Conservation (phyloP, 2,113 vertebrate species). For the Leptobrachium ailaonicum region DNA sequence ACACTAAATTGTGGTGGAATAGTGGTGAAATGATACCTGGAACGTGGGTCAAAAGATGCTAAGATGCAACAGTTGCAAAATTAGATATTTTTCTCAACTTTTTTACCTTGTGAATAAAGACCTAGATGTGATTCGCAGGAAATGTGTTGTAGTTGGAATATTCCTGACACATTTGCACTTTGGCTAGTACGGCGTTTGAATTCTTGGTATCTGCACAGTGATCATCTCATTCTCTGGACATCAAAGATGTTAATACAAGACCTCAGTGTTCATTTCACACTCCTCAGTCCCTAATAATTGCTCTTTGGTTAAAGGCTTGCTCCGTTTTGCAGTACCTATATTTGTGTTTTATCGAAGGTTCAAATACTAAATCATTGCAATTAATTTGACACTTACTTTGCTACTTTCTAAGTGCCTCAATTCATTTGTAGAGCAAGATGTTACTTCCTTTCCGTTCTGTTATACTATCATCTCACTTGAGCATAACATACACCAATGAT, state of each 20-base stretch:
- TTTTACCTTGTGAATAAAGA: too few species aligned
- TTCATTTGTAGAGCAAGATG: constrained; percentile 2
- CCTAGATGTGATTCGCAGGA: too few species aligned
- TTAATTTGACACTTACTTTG: neutral
- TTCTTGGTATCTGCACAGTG: too few species aligned
- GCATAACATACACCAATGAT: too few species aligned
- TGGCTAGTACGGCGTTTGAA: too few species aligned
- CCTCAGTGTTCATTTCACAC: neutral
- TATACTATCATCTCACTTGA: neutral
- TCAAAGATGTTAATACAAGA: neutral
- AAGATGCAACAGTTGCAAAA: too few species aligned
- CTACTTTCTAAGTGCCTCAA: constrained; percentile 10
- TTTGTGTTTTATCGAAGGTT: neutral
- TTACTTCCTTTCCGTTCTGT: neutral
- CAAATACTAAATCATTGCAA: neutral
- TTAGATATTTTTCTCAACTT: too few species aligned
- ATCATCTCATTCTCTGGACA: neutral
- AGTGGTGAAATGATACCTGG: too few species aligned
- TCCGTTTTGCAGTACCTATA: neutral
- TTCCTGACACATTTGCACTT: too few species aligned
- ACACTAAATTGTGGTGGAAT: too few species aligned
- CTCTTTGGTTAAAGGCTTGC: neutral
- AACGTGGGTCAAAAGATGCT: too few species aligned
- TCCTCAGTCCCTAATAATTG: neutral
- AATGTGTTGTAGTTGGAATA: too few species aligned